Conservation (phyloP, 2,113 vertebrate species). For the Nesogale talazaci region DNA sequence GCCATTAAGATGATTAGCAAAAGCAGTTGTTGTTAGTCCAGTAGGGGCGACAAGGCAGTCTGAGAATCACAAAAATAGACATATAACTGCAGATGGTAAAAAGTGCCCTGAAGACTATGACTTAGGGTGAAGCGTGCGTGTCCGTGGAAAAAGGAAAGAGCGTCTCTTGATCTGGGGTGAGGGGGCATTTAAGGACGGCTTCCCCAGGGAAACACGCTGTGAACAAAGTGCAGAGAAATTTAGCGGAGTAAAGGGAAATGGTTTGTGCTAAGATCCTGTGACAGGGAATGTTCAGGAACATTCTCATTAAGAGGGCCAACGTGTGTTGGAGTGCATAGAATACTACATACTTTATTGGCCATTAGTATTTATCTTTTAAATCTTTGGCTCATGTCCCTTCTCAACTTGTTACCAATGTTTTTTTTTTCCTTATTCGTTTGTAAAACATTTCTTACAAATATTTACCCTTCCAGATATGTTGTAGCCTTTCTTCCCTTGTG, state of each 20-base stretch:
- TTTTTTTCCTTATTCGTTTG: not conserved
- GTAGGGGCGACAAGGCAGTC: not conserved
- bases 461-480: not conserved
- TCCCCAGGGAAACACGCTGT: not conserved
- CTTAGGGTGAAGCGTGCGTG: not conserved
- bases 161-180: not conserved
- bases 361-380: not conserved
- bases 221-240: not conserved
- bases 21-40: not conserved
- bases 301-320: not conserved
- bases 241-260: not conserved
- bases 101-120: not conserved
- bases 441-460: not conserved
- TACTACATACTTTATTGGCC: not conserved
- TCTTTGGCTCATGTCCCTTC: not conserved
- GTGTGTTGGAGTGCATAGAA: not conserved
- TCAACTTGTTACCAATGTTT: not conserved
- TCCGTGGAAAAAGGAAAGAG: rapidly evolving
- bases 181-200: not conserved
- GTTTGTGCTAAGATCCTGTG: not conserved
- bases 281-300: not conserved
- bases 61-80: not conserved
- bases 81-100: not conserved
- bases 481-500: not conserved
- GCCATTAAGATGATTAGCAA: not conserved